Evolutionary conservation across 1,140 invertebrate species (phyloP).

Genomic region (Drosophila mojavensis): DNA sequence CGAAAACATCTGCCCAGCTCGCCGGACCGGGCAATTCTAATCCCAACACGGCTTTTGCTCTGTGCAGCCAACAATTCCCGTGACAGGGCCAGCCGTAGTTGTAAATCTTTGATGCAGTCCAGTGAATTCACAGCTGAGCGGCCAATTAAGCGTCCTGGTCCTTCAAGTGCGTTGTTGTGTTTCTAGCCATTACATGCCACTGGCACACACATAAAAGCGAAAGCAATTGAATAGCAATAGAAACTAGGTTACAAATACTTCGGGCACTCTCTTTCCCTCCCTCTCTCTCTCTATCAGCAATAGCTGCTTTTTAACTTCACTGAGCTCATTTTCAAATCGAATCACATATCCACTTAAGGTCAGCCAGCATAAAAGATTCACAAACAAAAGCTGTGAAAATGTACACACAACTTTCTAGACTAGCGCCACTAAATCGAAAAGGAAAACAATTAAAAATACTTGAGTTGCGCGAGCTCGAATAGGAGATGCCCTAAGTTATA

Average conservation of each 20-base stretch:
- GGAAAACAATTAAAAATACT: too few relatives aligned
- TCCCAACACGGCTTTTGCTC: constrained; percentile 8
- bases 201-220: constrained; percentile 33
- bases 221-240: constrained; percentile 31
- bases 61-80: background rate
- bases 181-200: constrained; percentile 13
- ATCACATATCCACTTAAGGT: constrained; percentile 14
- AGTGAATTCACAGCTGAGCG: constrained; percentile 52
- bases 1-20: constrained; percentile 40
- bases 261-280: too few relatives aligned
- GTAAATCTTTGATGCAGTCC: constrained; percentile 55
- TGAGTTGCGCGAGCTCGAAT: too few relatives aligned
- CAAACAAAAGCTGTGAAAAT: background rate
- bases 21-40: constrained; percentile 14
- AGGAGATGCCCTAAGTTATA: background rate
- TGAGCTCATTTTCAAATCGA: constrained; percentile 9
- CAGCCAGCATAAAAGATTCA: background rate
- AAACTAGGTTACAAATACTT: constrained; percentile 21
- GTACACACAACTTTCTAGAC: background rate
- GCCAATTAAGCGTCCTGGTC: constrained; percentile 37
- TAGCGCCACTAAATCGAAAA: too few relatives aligned
- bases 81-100: constrained; percentile 14
- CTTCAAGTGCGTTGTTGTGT: constrained; percentile 47
- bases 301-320: background rate
- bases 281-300: too few relatives aligned